phyloP scores from a whole-genome alignment of 2,113 vertebrate genomes.

The Xenopus laevis region DNA sequence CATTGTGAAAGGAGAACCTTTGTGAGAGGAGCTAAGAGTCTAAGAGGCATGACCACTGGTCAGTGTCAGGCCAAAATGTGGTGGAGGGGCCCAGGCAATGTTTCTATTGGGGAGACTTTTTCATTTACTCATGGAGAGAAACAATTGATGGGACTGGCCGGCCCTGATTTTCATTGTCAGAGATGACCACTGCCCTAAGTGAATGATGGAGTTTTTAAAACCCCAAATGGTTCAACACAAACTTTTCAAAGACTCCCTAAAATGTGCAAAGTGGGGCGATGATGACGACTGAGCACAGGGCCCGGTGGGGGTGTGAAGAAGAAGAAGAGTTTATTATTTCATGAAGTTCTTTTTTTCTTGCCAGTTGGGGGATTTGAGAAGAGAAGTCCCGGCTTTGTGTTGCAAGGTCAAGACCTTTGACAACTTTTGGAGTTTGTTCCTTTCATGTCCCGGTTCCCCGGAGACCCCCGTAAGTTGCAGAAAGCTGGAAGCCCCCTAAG shows the following conservation, averaged over 20 bases:
- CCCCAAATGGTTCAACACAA: conserved; percentile 44
- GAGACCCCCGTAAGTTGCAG: conserved; percentile 65
- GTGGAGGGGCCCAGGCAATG: no score
- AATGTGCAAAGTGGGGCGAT: conserved; percentile 53
- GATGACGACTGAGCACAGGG: conserved; percentile 54
- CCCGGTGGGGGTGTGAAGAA: conserved; percentile 55
- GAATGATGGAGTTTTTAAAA: not conserved
- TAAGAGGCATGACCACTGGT: no score
- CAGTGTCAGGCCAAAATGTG: no score
- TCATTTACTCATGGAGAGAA: no score
- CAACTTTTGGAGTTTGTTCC: conserved; percentile 80
- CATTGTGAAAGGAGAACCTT: no score
- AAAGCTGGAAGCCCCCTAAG: conserved; percentile 69
- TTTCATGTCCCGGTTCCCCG: conserved; percentile 67
- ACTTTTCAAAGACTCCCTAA: conserved; percentile 55
- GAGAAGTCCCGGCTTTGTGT: conserved; percentile 82
- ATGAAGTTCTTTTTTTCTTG: conserved; percentile 81
- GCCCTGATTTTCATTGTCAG: no score
- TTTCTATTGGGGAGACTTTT: no score
- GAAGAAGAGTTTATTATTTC: conserved; percentile 88
- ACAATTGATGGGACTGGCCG: no score
- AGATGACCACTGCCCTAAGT: no score
- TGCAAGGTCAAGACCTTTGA: conserved; percentile 88
- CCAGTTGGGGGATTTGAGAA: conserved; percentile 78
- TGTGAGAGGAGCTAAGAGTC: no score